Evolutionary conservation across 2,797 vertebrate species (phyloP).

Genomic region (Micrastur ruficollis): DNA sequence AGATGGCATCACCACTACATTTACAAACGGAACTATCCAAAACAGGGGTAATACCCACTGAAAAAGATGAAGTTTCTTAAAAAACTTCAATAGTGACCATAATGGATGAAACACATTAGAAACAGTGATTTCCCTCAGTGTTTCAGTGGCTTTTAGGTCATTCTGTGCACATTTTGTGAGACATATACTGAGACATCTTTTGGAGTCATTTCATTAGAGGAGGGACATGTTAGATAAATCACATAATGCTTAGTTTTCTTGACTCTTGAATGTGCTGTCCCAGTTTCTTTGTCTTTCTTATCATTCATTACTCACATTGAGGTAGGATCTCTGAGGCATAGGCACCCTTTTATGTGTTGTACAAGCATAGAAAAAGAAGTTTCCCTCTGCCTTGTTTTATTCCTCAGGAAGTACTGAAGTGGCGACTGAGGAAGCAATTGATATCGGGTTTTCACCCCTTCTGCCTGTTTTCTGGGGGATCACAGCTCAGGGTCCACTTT

Average conservation of each 20-base stretch:
- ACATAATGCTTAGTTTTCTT: neutral
- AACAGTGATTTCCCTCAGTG: neutral
- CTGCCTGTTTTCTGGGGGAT: neutral
- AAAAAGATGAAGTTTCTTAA: neutral
- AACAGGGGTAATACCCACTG: neutral
- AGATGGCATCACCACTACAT: neutral
- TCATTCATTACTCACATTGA: neutral
- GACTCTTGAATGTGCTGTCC: neutral
- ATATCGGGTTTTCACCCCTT: neutral
- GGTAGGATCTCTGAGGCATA: neutral
- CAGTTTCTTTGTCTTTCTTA: neutral
- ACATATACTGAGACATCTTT: neutral
- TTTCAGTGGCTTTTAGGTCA: neutral
- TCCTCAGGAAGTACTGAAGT: neutral
- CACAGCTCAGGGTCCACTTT: fast-evolving
- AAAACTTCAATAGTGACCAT: neutral
- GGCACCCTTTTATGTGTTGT: neutral
- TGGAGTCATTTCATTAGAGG: neutral
- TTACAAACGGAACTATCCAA: neutral
- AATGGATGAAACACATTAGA: neutral
- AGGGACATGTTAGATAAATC: neutral
- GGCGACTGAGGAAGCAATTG: neutral
- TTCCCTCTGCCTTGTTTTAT: neutral
- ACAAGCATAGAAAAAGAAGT: neutral
- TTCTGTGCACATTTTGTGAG: neutral